Percentiles rank a stretch among this genome's conserved stretches.
Conservation (phyloP, 2,113 vertebrate genomes). For the Mus spicilegus region DNA sequence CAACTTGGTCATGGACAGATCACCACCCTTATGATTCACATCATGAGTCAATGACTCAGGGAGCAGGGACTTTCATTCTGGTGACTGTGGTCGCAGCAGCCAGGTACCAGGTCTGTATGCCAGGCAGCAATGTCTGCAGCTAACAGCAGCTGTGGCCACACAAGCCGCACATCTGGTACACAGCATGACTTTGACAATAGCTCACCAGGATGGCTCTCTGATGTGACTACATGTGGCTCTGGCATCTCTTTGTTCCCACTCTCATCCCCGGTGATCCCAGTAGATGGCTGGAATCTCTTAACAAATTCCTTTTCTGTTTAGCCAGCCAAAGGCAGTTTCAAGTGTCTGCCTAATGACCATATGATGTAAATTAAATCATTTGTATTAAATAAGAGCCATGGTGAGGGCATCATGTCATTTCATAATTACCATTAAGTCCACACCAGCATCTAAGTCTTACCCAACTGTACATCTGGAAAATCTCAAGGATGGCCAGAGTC, state of each 20-base stretch:
- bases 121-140: neutral
- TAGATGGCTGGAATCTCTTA: neutral
- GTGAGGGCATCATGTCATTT: neutral
- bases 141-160: neutral
- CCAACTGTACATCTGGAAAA: conserved; percentile 3
- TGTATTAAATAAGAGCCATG: neutral
- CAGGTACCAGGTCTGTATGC: neutral
- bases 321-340: neutral
- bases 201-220: neutral
- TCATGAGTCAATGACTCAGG: neutral
- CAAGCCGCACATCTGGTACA: rapidly evolving
- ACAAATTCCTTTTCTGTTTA: neutral
- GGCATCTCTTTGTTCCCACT: neutral
- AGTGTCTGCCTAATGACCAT: neutral
- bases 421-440: neutral
- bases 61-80: neutral
- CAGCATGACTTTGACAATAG: neutral
- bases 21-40: neutral
- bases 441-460: neutral
- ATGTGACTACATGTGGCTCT: neutral
- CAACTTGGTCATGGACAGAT: neutral
- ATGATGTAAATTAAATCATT: neutral
- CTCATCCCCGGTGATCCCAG: neutral
- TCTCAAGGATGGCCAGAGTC: neutral
- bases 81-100: neutral